Conservation (phyloP, 1,140 invertebrate genomes). For the Camponotus pennsylvanicus region DNA sequence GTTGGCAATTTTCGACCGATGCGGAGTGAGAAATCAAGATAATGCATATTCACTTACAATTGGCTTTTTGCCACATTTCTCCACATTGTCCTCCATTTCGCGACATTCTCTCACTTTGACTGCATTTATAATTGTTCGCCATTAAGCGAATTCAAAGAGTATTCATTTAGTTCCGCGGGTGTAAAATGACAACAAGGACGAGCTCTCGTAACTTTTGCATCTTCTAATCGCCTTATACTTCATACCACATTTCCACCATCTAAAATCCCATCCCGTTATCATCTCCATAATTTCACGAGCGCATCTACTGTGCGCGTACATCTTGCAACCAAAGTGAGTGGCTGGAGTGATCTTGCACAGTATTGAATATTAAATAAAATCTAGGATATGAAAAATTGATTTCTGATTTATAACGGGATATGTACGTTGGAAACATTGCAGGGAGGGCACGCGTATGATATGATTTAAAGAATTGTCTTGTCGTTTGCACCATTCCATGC, state of each 20-base stretch:
- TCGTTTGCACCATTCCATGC: constrained; percentile 47
- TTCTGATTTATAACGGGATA: constrained; percentile 35
- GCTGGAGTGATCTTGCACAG: not conserved
- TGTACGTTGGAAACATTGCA: not conserved
- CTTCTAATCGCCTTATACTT: constrained; percentile 44
- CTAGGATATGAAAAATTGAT: constrained; percentile 53
- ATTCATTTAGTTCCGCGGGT: constrained; percentile 41
- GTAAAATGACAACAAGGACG: constrained; percentile 51
- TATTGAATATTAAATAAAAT: constrained; percentile 15
- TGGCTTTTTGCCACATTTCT: constrained; percentile 44
- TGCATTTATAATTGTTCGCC: constrained; percentile 75
- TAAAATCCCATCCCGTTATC: constrained; percentile 29
- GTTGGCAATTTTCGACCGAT: constrained; percentile 32
- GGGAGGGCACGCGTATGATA: not conserved
- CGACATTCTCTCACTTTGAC: constrained; percentile 52
- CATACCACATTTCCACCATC: not conserved
- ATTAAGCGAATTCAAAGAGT: constrained; percentile 71
- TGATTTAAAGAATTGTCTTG: constrained; percentile 59
- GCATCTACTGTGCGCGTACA: constrained; percentile 2
- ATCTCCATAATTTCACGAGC: constrained; percentile 68
- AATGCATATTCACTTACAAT: constrained; percentile 63
- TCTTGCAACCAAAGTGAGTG: not conserved
- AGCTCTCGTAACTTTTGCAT: constrained; percentile 68
- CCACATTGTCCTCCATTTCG: constrained; percentile 38
- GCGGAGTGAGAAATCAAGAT: constrained; percentile 46